Evolutionary conservation across 30 jellyfish, hydroid and myxozoan genomes (phyloP).

Genomic region (Cassiopea xamachana): DNA sequence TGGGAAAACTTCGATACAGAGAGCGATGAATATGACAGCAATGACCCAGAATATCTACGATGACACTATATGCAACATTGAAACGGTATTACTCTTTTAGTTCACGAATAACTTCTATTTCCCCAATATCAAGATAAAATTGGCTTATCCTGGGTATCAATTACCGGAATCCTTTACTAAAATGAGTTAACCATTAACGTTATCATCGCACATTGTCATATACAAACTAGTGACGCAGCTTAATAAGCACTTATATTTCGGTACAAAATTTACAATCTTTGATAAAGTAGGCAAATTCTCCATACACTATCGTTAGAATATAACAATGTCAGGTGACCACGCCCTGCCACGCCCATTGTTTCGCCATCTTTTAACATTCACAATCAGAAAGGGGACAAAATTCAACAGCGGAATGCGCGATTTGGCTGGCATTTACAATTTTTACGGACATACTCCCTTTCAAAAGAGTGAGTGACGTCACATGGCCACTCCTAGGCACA

Average conservation of each 20-base stretch:
- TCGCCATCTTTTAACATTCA: conserved; percentile 13
- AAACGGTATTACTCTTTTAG: neutral
- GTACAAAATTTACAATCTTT: conserved; percentile 28
- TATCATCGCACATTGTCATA: conserved; percentile 36
- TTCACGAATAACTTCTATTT: neutral
- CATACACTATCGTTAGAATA: neutral
- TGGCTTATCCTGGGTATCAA: neutral
- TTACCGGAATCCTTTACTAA: neutral
- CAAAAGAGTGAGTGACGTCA: conserved; percentile 60
- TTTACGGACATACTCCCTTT: conserved; percentile 1
- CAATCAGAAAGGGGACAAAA: conserved; percentile 22
- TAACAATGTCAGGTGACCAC: conserved; percentile 32
- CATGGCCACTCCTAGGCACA: neutral
- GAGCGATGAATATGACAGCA: conserved; percentile 78
- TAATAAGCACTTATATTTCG: conserved; percentile 14
- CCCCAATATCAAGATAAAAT: neutral
- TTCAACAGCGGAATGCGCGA: neutral
- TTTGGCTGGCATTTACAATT: conserved; percentile 7
- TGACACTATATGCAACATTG: conserved; percentile 16
- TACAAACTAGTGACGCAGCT: conserved; percentile 24
- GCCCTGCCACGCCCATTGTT: neutral
- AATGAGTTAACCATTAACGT: conserved; percentile 20
- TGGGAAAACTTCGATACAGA: conserved; percentile 61
- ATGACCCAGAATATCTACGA: conserved; percentile 74
- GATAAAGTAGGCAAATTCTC: conserved; percentile 7